Evolutionary conservation across 2,888 invertebrate species (phyloP).

Genomic region (Perdita meconis): DNA sequence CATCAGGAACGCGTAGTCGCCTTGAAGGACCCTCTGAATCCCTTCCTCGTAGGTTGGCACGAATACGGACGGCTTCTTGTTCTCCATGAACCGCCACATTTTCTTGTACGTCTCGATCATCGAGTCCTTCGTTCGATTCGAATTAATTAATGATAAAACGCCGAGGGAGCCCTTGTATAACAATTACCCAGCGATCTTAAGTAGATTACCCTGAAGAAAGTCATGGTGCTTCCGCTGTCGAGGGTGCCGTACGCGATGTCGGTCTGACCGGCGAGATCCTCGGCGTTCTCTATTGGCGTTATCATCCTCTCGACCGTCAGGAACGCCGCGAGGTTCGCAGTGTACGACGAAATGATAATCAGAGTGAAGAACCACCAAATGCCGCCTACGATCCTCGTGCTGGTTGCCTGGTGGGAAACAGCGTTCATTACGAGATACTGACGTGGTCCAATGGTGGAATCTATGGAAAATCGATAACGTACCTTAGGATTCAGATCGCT

Average conservation of each 20-base stretch:
- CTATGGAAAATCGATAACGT: not conserved
- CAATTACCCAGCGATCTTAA: not conserved
- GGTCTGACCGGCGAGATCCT: conserved; percentile 93
- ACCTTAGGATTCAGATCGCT: conserved; percentile 92
- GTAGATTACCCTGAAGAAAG: conserved; percentile 91
- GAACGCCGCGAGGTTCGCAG: conserved; percentile 96
- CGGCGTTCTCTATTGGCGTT: conserved; percentile 93
- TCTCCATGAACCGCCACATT: conserved; percentile 94
- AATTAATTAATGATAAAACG: not conserved
- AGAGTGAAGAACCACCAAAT: conserved; percentile 97
- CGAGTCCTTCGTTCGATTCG: conserved; percentile 87
- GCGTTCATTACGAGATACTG: too few relatives aligned
- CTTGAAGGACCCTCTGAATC: conserved; percentile 90
- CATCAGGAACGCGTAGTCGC: conserved; percentile 95
- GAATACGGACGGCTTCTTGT: conserved; percentile 89
- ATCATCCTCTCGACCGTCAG: conserved; percentile 95
- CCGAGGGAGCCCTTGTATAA: not conserved
- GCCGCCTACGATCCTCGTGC: conserved; percentile 93
- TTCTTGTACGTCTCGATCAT: conserved; percentile 92
- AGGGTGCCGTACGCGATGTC: conserved; percentile 94
- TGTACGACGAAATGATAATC: conserved; percentile 95
- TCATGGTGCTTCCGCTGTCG: conserved; percentile 94
- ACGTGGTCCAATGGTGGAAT: too few relatives aligned
- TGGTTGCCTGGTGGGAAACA: conserved; percentile 85
- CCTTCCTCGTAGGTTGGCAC: conserved; percentile 91